Evolutionary conservation across 2,113 vertebrate genomes (phyloP).

Genomic region (Lasiurus borealis): DNA sequence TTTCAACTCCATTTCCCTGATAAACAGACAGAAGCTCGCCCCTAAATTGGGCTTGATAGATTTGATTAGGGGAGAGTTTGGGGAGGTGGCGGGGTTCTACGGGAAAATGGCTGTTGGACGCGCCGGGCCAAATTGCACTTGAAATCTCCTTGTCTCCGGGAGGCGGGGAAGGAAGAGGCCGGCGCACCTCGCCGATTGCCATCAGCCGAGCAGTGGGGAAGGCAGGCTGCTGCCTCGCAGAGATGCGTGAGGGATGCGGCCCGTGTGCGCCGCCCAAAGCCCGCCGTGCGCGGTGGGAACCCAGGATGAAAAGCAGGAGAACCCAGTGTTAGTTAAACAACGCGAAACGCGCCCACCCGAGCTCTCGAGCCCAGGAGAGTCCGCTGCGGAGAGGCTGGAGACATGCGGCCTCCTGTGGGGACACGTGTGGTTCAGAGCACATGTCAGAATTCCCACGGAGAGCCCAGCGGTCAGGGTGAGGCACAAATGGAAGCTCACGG

Average conservation of each 20-base stretch:
- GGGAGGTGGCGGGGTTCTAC: slow-evolving; percentile 87
- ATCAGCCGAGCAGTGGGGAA: slow-evolving; percentile 76
- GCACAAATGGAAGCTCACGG: neutral
- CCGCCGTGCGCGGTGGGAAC: slow-evolving; percentile 45
- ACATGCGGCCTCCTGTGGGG: neutral
- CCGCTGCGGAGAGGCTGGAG: slow-evolving; percentile 5
- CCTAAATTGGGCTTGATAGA: slow-evolving; percentile 86
- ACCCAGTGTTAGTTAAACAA: slow-evolving; percentile 84
- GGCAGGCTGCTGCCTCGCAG: slow-evolving; percentile 81
- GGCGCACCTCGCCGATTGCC: slow-evolving; percentile 80
- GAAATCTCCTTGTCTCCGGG: slow-evolving; percentile 80
- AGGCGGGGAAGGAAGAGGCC: slow-evolving; percentile 62
- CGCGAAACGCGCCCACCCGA: slow-evolving; percentile 47
- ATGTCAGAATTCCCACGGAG: slow-evolving; percentile 26
- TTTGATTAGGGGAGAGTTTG: slow-evolving; percentile 87
- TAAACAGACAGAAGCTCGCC: slow-evolving; percentile 85
- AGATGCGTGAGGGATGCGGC: slow-evolving; percentile 75
- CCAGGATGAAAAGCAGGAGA: slow-evolving; percentile 79
- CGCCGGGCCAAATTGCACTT: slow-evolving; percentile 76
- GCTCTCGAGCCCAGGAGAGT: neutral
- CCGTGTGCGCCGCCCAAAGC: slow-evolving; percentile 45
- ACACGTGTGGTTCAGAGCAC: neutral
- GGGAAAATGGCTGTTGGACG: slow-evolving; percentile 79
- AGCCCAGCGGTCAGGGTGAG: neutral
- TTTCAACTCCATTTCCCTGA: slow-evolving; percentile 88